Evolutionary conservation across 1,140 invertebrate species (phyloP).

Genomic region (Callitettix versicolor): DNA sequence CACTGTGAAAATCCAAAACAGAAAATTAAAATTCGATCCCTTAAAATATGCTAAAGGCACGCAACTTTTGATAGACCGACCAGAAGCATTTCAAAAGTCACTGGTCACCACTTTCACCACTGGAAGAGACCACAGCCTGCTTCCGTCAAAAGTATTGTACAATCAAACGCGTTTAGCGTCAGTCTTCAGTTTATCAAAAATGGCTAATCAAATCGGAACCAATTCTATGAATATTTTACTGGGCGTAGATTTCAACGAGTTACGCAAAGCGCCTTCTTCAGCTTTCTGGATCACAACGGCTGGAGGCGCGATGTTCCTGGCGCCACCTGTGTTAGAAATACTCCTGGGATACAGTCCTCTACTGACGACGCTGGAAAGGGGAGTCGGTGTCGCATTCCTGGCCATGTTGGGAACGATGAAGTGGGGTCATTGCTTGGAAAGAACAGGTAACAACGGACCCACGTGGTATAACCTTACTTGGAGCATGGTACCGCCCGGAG

Average conservation of each 20-base stretch:
- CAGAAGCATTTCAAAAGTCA: too few species aligned
- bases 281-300: not conserved
- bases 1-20: too few species aligned
- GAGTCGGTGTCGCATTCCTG: not conserved
- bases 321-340: not conserved
- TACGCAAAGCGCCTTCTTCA: not conserved
- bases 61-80: too few species aligned
- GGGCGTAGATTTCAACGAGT: not conserved
- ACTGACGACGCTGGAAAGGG: not conserved
- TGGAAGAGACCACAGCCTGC: too few species aligned
- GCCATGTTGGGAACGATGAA: not conserved
- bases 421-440: not conserved
- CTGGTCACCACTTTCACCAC: too few species aligned
- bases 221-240: constrained; percentile 3
- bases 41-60: too few species aligned
- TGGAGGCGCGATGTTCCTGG: not conserved
- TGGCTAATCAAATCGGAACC: not conserved
- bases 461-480: not conserved
- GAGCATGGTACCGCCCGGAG: not conserved
- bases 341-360: not conserved
- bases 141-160: too few species aligned
- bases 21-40: too few species aligned
- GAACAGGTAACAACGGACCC: not conserved
- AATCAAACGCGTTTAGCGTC: too few species aligned
- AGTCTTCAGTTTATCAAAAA: too few species aligned